phyloP scores from a whole-genome alignment of 2,888 invertebrate genomes.

The Hypsopygia costalis region DNA sequence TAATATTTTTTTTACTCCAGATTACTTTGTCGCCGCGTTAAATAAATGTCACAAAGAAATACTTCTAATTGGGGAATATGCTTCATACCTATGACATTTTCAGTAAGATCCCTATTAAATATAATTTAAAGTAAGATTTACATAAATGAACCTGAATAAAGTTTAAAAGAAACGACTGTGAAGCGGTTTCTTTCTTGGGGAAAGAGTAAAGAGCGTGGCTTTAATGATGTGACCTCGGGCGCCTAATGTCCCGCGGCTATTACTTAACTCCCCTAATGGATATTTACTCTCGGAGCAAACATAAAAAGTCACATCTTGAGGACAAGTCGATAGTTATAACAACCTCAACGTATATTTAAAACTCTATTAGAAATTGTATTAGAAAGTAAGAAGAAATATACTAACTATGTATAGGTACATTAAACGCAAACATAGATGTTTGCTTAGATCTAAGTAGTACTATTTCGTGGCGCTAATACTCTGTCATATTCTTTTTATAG shows the following conservation, averaged over 20 bases:
- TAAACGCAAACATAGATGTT: too few species aligned
- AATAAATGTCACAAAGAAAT: too few species aligned
- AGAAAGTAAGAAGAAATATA: too few species aligned
- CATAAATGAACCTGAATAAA: slow-evolving; percentile 6
- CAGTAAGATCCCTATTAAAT: not conserved
- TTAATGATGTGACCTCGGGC: slow-evolving; percentile 48
- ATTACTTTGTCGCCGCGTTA: too few species aligned
- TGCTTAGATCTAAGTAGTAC: too few species aligned
- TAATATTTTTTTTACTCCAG: too few species aligned
- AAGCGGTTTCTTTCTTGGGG: slow-evolving; percentile 27
- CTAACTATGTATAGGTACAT: too few species aligned
- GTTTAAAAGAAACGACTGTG: slow-evolving; percentile 20
- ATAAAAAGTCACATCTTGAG: slow-evolving; percentile 58
- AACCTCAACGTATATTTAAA: not conserved
- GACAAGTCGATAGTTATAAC: slow-evolving; percentile 42
- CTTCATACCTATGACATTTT: slow-evolving; percentile 1
- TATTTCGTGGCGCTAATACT: too few species aligned
- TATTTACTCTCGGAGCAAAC: slow-evolving; percentile 57
- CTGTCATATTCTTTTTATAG: too few species aligned
- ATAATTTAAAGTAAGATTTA: slow-evolving; percentile 4
- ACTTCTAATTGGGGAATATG: not conserved
- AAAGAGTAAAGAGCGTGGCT: slow-evolving; percentile 33
- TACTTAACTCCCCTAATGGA: slow-evolving; percentile 62
- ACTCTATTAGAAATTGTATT: not conserved
- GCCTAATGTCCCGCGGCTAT: slow-evolving; percentile 55